These are phyloP conservation scores for Alauda arvensis DNA, from an alignment of 2,797 vertebrate genomes.

Conservation along the genomic window DNA sequence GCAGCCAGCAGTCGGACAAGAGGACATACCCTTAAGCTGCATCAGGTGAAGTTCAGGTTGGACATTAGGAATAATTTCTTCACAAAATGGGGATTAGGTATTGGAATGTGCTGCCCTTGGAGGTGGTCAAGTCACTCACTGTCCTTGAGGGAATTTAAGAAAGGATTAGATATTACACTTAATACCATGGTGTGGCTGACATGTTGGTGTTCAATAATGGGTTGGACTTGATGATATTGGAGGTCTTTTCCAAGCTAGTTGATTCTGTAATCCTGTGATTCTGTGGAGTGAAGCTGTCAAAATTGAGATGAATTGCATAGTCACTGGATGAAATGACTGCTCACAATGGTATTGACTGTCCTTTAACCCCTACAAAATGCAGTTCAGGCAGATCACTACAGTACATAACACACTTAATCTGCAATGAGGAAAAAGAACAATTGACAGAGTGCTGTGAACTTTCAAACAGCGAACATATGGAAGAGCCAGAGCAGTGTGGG, in stretches of 20 bases:
- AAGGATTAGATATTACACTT: background rate
- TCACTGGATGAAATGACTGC: background rate
- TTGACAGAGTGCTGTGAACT: background rate
- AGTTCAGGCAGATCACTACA: background rate
- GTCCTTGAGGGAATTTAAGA: background rate
- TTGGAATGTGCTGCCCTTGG: background rate
- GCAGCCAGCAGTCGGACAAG: background rate
- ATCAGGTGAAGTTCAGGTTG: background rate
- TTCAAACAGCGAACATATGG: background rate
- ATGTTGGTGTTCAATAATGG: background rate
- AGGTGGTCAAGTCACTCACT: background rate
- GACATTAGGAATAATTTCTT: background rate
- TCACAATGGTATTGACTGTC: background rate
- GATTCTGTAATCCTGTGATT: background rate
- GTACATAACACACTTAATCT: background rate
- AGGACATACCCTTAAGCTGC: accelerated
- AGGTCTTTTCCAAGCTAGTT: background rate
- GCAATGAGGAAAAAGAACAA: background rate
- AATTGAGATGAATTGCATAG: background rate
- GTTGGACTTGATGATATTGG: background rate
- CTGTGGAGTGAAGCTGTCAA: background rate
- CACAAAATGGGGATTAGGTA: background rate
- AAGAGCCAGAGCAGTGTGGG: background rate
- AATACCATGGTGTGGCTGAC: background rate
- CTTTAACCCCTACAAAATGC: background rate